Percentiles rank a stretch among this genome's conserved stretches.
phyloP scores from a whole-genome alignment of 2,797 vertebrate species.

The Gadopsis bispinosus region DNA sequence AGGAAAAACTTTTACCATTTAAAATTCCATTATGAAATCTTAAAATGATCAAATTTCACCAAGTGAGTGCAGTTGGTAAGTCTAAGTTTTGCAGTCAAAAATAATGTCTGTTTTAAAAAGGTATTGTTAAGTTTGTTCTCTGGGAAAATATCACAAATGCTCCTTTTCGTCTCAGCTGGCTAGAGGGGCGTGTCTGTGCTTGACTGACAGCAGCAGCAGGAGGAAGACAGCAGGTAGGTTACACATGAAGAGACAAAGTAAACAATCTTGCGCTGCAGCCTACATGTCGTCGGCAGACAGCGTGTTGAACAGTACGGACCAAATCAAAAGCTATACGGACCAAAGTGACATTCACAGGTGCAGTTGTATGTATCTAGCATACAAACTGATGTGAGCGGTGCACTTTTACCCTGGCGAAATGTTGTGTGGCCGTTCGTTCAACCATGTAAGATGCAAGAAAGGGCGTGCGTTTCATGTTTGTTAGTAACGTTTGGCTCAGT shows the following conservation, averaged over 20 bases:
- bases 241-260: background rate
- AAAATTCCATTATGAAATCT: background rate
- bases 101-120: too few relatives aligned
- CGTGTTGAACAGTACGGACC: too few relatives aligned
- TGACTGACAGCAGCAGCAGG: background rate
- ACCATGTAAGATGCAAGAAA: too few relatives aligned
- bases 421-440: too few relatives aligned
- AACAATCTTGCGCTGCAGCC: background rate
- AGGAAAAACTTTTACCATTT: background rate
- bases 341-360: too few relatives aligned
- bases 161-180: background rate
- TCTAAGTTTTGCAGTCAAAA: background rate
- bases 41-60: background rate
- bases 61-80: background rate
- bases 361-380: background rate
- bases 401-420: too few relatives aligned
- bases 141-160: background rate
- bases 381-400: too few relatives aligned
- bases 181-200: background rate
- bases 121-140: too few relatives aligned
- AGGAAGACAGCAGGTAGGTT: too few relatives aligned
- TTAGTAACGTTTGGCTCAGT: too few relatives aligned
- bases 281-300: background rate
- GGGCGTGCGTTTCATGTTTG: background rate
- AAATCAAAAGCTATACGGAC: too few relatives aligned